These are phyloP conservation scores for Rotaria macrura DNA, from an alignment of 2,888 invertebrate genomes.

Conservation along the genomic window DNA sequence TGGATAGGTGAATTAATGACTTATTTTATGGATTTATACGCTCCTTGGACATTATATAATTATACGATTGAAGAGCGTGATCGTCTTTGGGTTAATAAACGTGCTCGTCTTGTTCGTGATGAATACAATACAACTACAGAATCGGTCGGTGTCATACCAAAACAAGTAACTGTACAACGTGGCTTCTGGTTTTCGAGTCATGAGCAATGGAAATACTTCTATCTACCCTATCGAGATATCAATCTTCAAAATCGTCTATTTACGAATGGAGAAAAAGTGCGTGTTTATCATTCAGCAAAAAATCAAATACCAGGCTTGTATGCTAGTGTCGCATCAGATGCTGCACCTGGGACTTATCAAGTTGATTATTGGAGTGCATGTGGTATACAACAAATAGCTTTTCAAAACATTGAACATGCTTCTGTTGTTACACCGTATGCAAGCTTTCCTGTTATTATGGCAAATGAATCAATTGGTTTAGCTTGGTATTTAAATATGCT, in stretches of 20 bases:
- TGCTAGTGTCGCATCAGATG: background rate
- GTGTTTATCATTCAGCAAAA: background rate
- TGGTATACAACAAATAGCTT: background rate
- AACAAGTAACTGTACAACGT: background rate
- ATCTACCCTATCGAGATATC: background rate
- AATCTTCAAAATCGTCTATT: background rate
- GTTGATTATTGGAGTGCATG: slow-evolving; percentile 13
- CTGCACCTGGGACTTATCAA: background rate
- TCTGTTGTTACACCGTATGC: background rate
- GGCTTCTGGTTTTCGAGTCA: slow-evolving; percentile 17
- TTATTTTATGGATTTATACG: slow-evolving; percentile 12
- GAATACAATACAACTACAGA: background rate
- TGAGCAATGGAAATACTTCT: slow-evolving; percentile 18
- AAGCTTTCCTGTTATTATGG: slow-evolving; percentile 1
- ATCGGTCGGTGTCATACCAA: no score
- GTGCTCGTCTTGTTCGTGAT: background rate
- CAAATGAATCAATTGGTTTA: background rate
- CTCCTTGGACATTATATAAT: background rate
- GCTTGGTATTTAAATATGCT: slow-evolving; percentile 4
- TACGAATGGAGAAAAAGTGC: background rate
- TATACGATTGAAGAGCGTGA: background rate
- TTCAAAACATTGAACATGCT: background rate
- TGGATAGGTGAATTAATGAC: background rate
- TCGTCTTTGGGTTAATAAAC: background rate
- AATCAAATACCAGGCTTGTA: background rate